These are phyloP conservation scores for Synanthedon andrenaeformis DNA, from an alignment of 2,888 invertebrate species.

Conservation along the genomic window DNA sequence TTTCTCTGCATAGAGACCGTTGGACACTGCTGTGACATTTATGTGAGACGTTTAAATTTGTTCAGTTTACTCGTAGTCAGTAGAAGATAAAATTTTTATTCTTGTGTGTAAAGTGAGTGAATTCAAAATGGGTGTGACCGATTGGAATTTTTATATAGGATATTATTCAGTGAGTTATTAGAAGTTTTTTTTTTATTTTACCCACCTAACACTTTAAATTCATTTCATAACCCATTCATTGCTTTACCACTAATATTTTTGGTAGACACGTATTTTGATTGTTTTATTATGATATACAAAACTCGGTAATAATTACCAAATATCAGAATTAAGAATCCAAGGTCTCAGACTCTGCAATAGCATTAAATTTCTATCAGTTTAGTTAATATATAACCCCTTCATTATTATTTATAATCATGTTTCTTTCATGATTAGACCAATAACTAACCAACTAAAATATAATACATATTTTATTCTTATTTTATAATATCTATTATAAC, in stretches of 20 bases:
- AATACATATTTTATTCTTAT: too few species aligned
- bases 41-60: neutral
- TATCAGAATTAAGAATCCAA: too few species aligned
- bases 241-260: neutral
- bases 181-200: constrained; percentile 1
- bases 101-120: constrained; percentile 24
- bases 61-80: constrained; percentile 3
- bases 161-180: constrained; percentile 53
- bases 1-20: neutral
- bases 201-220: neutral
- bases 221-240: neutral
- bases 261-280: too few species aligned
- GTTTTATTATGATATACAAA: too few species aligned
- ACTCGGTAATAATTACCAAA: too few species aligned
- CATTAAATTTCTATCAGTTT: constrained; percentile 5
- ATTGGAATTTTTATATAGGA: constrained; percentile 63
- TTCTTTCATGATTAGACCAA: too few species aligned
- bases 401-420: too few species aligned
- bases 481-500: too few species aligned
- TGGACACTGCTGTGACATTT: neutral
- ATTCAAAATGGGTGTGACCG: constrained; percentile 62
- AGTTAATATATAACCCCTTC: too few species aligned
- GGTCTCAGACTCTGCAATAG: constrained; percentile 17
- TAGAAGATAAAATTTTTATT: constrained; percentile 36
- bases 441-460: too few species aligned